phyloP scores from a whole-genome alignment of 1,140 invertebrate genomes.

The Apocrypta bakeri region DNA sequence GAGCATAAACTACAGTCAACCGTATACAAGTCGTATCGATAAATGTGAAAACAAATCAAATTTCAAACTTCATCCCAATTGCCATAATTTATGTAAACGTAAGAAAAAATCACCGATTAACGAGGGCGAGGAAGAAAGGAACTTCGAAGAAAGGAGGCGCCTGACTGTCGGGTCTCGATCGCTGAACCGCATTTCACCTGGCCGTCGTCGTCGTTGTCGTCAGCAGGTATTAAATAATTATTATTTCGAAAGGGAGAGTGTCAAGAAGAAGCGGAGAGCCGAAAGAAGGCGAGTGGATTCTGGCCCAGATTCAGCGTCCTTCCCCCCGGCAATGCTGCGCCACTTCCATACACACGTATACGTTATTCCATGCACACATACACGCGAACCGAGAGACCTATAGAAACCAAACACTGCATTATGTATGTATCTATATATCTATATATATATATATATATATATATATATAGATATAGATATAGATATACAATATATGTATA shows the following conservation, averaged over 20 bases:
- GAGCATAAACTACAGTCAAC: no score
- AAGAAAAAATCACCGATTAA: not conserved
- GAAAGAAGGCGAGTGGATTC: conserved; percentile 34
- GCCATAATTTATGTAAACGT: not conserved
- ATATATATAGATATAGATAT: not conserved
- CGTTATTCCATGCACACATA: no score
- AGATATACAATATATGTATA: not conserved
- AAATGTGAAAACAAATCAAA: not conserved
- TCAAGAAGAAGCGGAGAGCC: conserved; percentile 36
- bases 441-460: not conserved
- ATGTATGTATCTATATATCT: not conserved
- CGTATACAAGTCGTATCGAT: no score
- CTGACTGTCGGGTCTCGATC: conserved; percentile 9
- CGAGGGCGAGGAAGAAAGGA: conserved; percentile 1
- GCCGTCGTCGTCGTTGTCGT: conserved; percentile 34
- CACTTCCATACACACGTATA: conserved; percentile 55
- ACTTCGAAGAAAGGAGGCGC: conserved; percentile 40
- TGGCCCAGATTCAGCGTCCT: conserved; percentile 68
- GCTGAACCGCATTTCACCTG: conserved; percentile 55
- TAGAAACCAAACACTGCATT: not conserved
- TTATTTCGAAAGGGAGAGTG: conserved; percentile 70
- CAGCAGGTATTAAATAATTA: conserved; percentile 66
- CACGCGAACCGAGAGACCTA: not conserved
- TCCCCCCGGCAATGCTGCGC: conserved; percentile 68
- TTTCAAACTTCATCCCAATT: not conserved